phyloP scores from a whole-genome alignment of 2,113 vertebrate species.

The Hirundichthys speculiger region DNA sequence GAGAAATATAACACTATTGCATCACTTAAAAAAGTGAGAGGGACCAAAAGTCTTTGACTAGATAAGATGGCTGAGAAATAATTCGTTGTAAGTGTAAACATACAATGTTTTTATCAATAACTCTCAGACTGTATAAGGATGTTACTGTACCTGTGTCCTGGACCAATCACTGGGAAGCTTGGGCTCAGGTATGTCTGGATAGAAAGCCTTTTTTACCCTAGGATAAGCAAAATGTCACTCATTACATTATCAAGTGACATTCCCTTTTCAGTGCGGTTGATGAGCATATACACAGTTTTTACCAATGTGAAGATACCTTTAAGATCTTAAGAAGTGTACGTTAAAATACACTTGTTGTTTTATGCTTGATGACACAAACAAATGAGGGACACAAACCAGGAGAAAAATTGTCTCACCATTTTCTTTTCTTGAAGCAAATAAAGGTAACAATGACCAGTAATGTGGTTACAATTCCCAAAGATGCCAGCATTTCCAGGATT shows the following conservation, averaged over 20 bases:
- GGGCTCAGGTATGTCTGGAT: constrained; percentile 80
- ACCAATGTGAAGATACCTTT: background rate
- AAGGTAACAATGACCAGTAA: constrained; percentile 67
- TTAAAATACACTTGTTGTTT: background rate
- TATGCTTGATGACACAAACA: constrained; percentile 8
- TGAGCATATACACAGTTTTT: background rate
- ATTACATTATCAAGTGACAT: background rate
- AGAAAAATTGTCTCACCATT: constrained; percentile 69
- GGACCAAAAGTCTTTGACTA: too few species aligned
- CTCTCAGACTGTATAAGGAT: background rate
- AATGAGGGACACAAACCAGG: background rate
- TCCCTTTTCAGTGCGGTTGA: background rate
- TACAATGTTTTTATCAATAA: background rate
- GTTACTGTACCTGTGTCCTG: constrained; percentile 60
- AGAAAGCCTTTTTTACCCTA: constrained; percentile 80
- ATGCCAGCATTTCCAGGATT: constrained; percentile 76
- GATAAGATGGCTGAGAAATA: too few species aligned
- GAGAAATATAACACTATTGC: background rate
- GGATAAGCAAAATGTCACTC: constrained; percentile 17
- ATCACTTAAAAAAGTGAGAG: background rate
- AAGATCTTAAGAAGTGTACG: background rate
- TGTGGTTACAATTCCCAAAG: constrained; percentile 66
- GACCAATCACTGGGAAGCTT: constrained; percentile 74
- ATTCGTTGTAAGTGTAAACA: too few species aligned
- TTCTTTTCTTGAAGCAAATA: constrained; percentile 81